These are phyloP conservation scores for Peromyscus nudipes DNA, from an alignment of 2,797 vertebrate species.

Conservation along the genomic window DNA sequence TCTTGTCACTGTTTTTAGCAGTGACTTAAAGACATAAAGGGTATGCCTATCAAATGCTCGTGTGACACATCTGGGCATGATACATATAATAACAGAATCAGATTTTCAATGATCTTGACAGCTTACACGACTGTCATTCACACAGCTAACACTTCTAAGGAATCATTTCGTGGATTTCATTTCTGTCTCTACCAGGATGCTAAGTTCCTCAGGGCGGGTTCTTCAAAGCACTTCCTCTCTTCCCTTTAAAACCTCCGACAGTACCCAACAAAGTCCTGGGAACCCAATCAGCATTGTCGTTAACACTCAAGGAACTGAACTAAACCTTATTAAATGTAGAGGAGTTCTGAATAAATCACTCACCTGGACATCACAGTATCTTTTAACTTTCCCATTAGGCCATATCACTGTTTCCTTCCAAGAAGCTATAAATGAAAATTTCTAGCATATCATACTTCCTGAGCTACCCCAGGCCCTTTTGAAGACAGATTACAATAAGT, in stretches of 20 bases:
- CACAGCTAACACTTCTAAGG: constrained; percentile 61
- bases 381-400: constrained; percentile 20
- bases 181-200: constrained; percentile 50
- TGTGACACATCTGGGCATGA: constrained; percentile 78
- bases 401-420: constrained; percentile 30
- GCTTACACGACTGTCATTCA: constrained; percentile 81
- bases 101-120: constrained; percentile 83
- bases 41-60: constrained; percentile 76
- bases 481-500: background rate
- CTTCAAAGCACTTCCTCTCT: background rate
- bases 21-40: constrained; percentile 75
- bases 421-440: constrained; percentile 48
- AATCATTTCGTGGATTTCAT: constrained; percentile 69
- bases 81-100: constrained; percentile 84
- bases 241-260: constrained; percentile 5
- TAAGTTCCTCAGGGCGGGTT: constrained; percentile 40
- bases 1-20: constrained; percentile 76
- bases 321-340: background rate
- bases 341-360: constrained; percentile 34
- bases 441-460: background rate
- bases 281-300: constrained; percentile 14
- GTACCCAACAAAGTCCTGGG: background rate
- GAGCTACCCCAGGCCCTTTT: background rate
- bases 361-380: background rate
- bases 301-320: constrained; percentile 31